Percentiles rank a stretch among this genome's conserved stretches.
Evolutionary conservation across 2,797 vertebrate species (phyloP).

Genomic region (Sebastes oblongus): DNA sequence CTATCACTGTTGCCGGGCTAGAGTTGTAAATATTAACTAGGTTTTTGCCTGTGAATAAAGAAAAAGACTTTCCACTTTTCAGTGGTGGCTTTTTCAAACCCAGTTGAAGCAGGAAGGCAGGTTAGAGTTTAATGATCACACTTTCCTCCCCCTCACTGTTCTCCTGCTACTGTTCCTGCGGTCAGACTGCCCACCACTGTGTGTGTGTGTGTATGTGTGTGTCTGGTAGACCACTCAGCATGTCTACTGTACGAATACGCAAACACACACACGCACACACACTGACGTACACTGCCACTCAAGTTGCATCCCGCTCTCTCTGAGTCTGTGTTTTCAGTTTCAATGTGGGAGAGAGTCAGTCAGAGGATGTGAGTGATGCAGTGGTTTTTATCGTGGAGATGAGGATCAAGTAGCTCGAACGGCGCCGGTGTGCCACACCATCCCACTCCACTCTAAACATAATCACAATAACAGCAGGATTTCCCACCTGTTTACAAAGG

Average conservation of each 20-base stretch:
- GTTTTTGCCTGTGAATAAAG: not conserved
- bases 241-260: slow-evolving; percentile 46
- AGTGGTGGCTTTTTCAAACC: not conserved
- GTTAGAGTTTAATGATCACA: slow-evolving; percentile 38
- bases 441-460: slow-evolving; percentile 27
- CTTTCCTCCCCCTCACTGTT: slow-evolving; percentile 52
- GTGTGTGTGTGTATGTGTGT: slow-evolving; percentile 17
- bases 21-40: slow-evolving; percentile 21
- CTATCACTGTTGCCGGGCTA: not conserved
- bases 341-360: slow-evolving; percentile 42
- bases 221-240: slow-evolving; percentile 64
- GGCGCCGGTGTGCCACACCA: slow-evolving; percentile 21
- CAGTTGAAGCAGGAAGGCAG: slow-evolving; percentile 26
- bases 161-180: slow-evolving; percentile 62
- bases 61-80: not conserved
- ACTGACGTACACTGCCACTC: slow-evolving; percentile 21
- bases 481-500: slow-evolving; percentile 6
- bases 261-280: slow-evolving; percentile 5
- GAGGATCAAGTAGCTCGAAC: slow-evolving; percentile 37
- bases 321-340: slow-evolving; percentile 54
- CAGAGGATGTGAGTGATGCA: slow-evolving; percentile 17
- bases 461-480: slow-evolving; percentile 43
- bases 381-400: slow-evolving; percentile 25
- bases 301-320: slow-evolving; percentile 20
- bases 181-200: slow-evolving; percentile 42